A percentile compares a stretch with the other conserved stretches of the same genome.
phyloP scores from a whole-genome alignment of 1,140 invertebrate genomes.

The Saccostrea glomerata region DNA sequence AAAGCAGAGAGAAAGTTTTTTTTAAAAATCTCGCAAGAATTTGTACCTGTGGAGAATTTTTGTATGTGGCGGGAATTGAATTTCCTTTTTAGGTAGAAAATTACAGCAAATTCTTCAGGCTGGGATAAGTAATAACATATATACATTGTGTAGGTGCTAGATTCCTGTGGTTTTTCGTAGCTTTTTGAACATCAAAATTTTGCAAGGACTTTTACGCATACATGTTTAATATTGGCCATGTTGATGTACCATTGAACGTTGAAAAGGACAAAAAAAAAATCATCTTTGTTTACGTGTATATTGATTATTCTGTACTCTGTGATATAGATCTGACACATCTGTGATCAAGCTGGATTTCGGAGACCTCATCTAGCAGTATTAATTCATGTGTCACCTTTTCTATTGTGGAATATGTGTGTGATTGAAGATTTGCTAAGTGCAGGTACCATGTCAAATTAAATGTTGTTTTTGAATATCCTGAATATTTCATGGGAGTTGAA shows the following conservation, averaged over 20 bases:
- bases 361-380: too few relatives aligned
- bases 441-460: slow-evolving; percentile 28
- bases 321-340: too few relatives aligned
- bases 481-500: background rate
- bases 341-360: too few relatives aligned
- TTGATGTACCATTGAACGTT: too few relatives aligned
- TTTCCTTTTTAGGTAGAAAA: background rate
- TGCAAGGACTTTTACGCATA: background rate
- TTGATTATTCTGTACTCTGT: too few relatives aligned
- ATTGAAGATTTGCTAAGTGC: background rate
- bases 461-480: background rate
- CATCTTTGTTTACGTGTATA: too few relatives aligned
- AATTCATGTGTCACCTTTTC: too few relatives aligned
- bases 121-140: background rate
- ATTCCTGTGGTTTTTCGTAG: background rate
- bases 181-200: background rate
- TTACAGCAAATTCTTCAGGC: background rate
- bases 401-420: background rate
- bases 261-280: too few relatives aligned
- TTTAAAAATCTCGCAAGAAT: background rate
- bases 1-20: background rate
- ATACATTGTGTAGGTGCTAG: background rate
- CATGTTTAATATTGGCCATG: too few relatives aligned
- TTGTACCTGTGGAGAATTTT: background rate
- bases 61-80: background rate